phyloP scores from a whole-genome alignment of 1,140 invertebrate genomes.

The Diuraphis noxia region DNA sequence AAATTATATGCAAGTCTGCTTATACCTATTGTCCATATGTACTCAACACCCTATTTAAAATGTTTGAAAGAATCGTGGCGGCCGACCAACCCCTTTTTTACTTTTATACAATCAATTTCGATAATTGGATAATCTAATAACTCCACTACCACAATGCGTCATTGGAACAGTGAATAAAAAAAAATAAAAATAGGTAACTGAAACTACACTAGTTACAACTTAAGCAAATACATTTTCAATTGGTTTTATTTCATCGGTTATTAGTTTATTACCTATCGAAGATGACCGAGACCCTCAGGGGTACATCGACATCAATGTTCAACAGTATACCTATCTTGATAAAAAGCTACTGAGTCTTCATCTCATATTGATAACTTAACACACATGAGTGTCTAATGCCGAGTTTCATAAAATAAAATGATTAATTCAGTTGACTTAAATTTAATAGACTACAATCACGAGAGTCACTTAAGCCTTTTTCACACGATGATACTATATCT shows the following conservation, averaged over 20 bases:
- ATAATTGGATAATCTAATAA: constrained; percentile 8
- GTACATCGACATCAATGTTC: background rate
- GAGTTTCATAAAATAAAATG: too few species aligned
- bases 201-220: background rate
- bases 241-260: background rate
- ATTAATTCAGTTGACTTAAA: too few species aligned
- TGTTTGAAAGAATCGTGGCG: background rate
- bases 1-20: background rate
- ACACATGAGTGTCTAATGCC: background rate
- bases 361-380: background rate
- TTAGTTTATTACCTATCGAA: too few species aligned
- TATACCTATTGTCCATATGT: background rate
- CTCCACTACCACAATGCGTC: background rate
- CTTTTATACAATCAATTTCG: constrained; percentile 22
- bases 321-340: background rate
- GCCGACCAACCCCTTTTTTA: background rate
- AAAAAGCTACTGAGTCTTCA: too few species aligned
- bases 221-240: background rate
- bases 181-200: background rate
- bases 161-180: background rate
- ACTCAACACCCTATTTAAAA: background rate
- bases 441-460: too few species aligned
- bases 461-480: too few species aligned
- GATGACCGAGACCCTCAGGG: background rate
- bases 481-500: too few species aligned